Base-by-base conservation (phyloP, 2,888 invertebrate genomes). In the Agrochola circellaris region DNA sequence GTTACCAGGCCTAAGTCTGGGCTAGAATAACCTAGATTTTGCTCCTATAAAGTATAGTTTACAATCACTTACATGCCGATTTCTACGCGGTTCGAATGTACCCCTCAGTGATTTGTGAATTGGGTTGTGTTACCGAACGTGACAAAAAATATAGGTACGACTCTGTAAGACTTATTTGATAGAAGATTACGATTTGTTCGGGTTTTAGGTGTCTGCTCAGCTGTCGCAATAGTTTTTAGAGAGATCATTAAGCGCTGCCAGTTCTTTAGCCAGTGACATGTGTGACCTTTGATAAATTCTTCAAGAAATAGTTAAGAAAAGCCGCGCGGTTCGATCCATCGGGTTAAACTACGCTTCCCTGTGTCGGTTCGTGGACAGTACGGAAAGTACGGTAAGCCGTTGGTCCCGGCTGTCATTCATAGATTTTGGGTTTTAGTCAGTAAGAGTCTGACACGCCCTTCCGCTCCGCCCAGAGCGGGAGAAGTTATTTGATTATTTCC, bases 81-180 rank as follows among this genome's bases (percentile, higher is more conserved):
- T 75, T 64, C 60, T 62, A 34, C 58, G 61, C n/a, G 64, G 30
- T n/a, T 77, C 30, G 71, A 30, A 78, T 38, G 74, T 77, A 34
- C 48, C 61, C 80, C 69, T 62, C 58, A 72, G 79, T 79, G 86
- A 83, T 86, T 86, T 85, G 85, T 82, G 72, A 77, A 85, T 77
- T 70, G 69, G 79, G 60, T 70, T 75, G 69, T 75, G 69, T 68
- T 75, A 38, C 58, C 20, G 51, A 76, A 69, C 66, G 68, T 72
- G 74, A 79, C 73, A 75, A 75, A 87, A 84, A 86, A 72, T 72
- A 58, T 26, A 38, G 38, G 38, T 38, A 71, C 34, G 58, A 67
- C 66, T 75, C 48, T 62, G 73, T 34, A 13, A 38, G 67, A 76
- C 77, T 75, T 77, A 86, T 79, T 82, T 61, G 68, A 65, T 66